Evolutionary conservation across 37 sponge, comb jelly and placozoan genomes (phyloP), one percentile per base, ranked within the genome.

Genomic region (Ephydatia muelleri): DNA sequence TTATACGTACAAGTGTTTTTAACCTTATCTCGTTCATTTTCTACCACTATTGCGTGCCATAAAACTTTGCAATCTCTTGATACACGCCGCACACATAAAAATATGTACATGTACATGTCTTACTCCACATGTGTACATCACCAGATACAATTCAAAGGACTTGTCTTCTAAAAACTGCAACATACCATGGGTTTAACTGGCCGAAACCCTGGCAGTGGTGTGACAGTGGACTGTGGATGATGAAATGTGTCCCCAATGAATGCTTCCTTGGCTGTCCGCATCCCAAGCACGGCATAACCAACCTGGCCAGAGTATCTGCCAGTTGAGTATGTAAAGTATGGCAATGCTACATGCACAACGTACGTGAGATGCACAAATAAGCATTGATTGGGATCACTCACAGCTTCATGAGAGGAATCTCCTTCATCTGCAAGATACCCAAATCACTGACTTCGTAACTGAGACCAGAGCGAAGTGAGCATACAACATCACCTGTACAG

Each of bases 171-270:
- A 57, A 21, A 57, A 57, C 16, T 1, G 16, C 57, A 11, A 67
- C 64, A 37, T 81, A 93, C 97, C 90, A 97, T 88, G 21, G 97
- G 93, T 79, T 97, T 89, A 25, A 91, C 88, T 0, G 89, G 88
- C 66, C 73, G 95, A 83, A 97, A 91, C 25, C 90, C 90, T 14
- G 93, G 91, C 25, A 91, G 70, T 23, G 97, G 92, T 35, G 40
- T 25, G 28, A 93, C 87, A 1, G 67, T 27, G 30, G 83, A 77
- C 22, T 70, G 74, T 2, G 90, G 68, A 66, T 90, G 79, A 67
- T 88, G 82, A n/a, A 96, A 90, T 3, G 99, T 98, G 75, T 98
- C 99, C 40, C 99, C 99, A n/a, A 98, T 87, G 37, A 72, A 78
- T 28, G 97, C 89, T 66, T 98, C 95, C 9, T 75, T 65, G 34